Conservation (phyloP, 2,113 vertebrate genomes). For the Dolichallabes microphthalmus region DNA sequence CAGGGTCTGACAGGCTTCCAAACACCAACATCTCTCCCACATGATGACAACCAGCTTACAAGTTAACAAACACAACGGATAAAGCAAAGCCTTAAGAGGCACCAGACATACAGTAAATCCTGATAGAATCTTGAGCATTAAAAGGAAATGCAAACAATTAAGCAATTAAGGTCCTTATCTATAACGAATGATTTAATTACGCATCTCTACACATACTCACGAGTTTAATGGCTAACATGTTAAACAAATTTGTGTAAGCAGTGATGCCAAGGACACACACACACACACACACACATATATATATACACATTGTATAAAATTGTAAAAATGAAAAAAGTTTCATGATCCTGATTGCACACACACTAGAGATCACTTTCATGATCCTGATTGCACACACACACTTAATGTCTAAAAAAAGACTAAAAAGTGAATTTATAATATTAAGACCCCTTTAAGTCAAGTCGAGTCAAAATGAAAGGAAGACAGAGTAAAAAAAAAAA, state of each 20-base stretch:
- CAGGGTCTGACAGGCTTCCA: constrained; percentile 40
- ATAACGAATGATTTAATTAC: background rate
- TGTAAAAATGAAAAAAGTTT: too few relatives aligned
- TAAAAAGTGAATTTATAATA: too few relatives aligned
- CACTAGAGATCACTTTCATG: too few relatives aligned
- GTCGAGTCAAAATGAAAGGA: background rate
- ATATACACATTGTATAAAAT: too few relatives aligned
- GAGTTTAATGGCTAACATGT: too few relatives aligned
- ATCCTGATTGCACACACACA: too few relatives aligned
- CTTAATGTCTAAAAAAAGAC: too few relatives aligned
- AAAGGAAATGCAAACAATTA: background rate
- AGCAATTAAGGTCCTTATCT: background rate
- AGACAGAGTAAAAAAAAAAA: background rate
- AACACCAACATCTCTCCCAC: constrained; percentile 27
- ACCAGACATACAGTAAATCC: background rate
- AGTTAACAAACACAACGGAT: background rate
- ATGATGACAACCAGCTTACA: constrained; percentile 5
- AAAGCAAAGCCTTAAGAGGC: background rate
- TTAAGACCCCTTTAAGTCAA: background rate
- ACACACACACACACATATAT: too few relatives aligned
- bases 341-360: too few relatives aligned
- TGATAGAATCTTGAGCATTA: background rate
- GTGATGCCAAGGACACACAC: too few relatives aligned
- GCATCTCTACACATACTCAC: too few relatives aligned
- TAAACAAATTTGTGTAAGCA: background rate